Conservation (phyloP, 2,888 invertebrate species). For the Rhagophthalmus giganteus region DNA sequence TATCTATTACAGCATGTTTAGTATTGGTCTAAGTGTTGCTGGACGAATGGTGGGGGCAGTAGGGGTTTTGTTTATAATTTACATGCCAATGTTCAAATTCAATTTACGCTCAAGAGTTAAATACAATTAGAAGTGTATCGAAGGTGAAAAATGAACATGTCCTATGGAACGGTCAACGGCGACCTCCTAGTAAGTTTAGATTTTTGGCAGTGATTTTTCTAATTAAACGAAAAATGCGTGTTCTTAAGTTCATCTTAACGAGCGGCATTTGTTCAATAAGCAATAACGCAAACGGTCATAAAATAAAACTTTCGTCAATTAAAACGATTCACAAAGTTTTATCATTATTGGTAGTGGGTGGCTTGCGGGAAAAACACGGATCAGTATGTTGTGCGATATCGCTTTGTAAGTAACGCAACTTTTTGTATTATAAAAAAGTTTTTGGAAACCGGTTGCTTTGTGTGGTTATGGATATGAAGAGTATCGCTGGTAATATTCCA, state of each 20-base stretch:
- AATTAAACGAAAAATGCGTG: no score
- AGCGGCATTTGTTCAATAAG: no score
- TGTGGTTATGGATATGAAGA: no score
- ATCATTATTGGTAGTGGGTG: no score
- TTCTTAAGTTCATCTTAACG: no score
- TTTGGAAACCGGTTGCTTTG: no score
- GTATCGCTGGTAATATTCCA: slow-evolving; percentile 5
- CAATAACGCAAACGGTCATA: no score
- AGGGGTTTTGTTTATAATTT: slow-evolving; percentile 9
- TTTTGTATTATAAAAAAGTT: background rate
- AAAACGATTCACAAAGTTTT: no score
- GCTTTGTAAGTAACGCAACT: background rate
- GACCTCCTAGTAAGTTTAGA: slow-evolving; percentile 1
- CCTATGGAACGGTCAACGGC: slow-evolving; percentile 7
- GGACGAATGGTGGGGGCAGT: slow-evolving; percentile 4
- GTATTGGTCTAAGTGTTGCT: slow-evolving; percentile 20
- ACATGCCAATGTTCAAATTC: slow-evolving; percentile 8
- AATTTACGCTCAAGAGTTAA: slow-evolving; percentile 14
- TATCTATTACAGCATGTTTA: slow-evolving; percentile 7
- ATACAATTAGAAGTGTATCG: background rate
- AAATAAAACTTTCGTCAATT: no score
- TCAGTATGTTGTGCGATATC: background rate
- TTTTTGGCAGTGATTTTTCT: no score
- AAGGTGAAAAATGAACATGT: slow-evolving; percentile 5
- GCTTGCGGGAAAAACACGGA: no score